Base-by-base conservation (phyloP, 2,113 vertebrate genomes). In the Herpailurus yagouaroundi region DNA sequence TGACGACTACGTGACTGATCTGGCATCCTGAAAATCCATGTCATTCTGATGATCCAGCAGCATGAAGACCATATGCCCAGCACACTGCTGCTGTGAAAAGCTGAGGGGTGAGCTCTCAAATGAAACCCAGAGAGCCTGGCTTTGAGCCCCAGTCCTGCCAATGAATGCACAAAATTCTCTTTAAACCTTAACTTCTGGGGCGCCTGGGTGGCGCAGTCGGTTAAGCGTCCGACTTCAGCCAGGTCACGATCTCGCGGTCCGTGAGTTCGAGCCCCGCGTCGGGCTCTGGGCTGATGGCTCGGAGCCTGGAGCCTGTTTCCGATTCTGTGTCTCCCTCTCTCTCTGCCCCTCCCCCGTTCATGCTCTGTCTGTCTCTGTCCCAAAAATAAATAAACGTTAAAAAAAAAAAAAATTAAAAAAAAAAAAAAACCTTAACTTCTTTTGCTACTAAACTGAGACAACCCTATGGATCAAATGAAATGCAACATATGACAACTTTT, bases 381-480 rank as follows among this genome's bases (percentile, higher is more conserved):
- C n/a, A n/a, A n/a, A n/a, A n/a, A n/a, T n/a, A n/a, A n/a, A n/a
- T n/a, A n/a, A n/a, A n/a, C n/a, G n/a, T n/a, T n/a, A n/a, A n/a
- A n/a, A n/a, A n/a, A n/a, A n/a, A n/a, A n/a, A n/a, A n/a, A n/a
- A n/a, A n/a, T n/a, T n/a, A n/a, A n/a, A n/a, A n/a, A n/a, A n/a
- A n/a, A n/a, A n/a, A n/a, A n/a, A n/a, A 38, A 91, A 71, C 21
- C 7, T 74, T 5, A 1, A 7, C 82, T 60, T 79, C 74, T 89
- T 69, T 81, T 85, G 66, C 73, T 55, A 64, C 41, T 84, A 89
- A 86, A 41, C 12, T 50, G 45, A 90, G 55, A 84, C 27, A 71
- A 87, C 68, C 45, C 41, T 83, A 55, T 57, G 38, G 50, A 45
- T 92, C 55, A 71, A 96, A 95, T 38, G 29, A 96, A 82, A 73